Percentiles rank a stretch among this genome's conserved stretches.
These are phyloP conservation scores for Encarsia formosa DNA, from an alignment of 2,888 invertebrate genomes.

Conservation along the genomic window DNA sequence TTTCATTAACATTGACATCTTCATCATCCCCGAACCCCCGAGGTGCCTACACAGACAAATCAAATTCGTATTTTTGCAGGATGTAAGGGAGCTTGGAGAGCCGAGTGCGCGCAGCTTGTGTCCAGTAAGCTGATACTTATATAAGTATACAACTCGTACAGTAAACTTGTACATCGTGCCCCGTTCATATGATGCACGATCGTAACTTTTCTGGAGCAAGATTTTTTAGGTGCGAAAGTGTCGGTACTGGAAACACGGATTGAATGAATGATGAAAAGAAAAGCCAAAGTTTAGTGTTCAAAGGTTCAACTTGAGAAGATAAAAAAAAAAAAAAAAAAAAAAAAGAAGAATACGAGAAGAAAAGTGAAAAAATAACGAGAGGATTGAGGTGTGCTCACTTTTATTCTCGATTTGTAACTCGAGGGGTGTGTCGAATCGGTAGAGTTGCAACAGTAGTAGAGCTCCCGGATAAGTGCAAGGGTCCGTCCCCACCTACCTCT, in stretches of 20 bases:
- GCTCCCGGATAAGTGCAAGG: no score
- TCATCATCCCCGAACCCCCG: no score
- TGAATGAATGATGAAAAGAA: background rate
- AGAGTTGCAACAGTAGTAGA: no score
- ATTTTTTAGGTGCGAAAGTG: no score
- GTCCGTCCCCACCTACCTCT: no score
- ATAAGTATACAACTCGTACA: no score
- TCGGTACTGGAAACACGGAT: no score
- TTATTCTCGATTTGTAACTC: background rate
- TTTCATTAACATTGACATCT: background rate
- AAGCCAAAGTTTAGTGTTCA: background rate
- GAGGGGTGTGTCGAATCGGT: conserved; percentile 24
- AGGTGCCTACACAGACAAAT: background rate
- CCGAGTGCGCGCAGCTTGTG: background rate
- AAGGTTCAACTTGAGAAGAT: background rate
- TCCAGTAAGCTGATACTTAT: no score
- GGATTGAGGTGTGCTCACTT: background rate
- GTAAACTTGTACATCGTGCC: no score
- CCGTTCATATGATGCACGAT: no score
- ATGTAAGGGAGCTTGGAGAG: conserved; percentile 1
- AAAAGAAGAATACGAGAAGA: conserved; percentile 1
- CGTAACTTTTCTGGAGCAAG: no score
- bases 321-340: conserved; percentile 4
- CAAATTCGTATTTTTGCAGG: background rate
- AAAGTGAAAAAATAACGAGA: background rate